Evolutionary conservation across 2,113 vertebrate species (phyloP).

Genomic region (Hiodon alosoides): DNA sequence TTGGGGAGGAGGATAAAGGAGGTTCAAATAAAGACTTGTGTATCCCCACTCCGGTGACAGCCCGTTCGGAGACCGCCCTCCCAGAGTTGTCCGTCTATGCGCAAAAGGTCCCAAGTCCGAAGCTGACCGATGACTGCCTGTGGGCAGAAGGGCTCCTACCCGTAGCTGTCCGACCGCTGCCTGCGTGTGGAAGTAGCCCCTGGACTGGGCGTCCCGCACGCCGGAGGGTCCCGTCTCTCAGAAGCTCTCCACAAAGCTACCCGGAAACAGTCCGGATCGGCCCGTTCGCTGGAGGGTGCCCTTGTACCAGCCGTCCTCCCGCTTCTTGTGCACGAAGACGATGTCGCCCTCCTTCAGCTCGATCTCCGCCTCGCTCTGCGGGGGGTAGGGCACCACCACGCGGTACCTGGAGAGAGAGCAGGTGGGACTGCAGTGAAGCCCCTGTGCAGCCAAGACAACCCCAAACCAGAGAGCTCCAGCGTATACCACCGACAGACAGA

Average conservation of each 20-base stretch:
- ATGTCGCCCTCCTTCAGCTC: conserved; percentile 94
- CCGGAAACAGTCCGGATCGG: conserved; percentile 90
- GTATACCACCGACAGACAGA: no score
- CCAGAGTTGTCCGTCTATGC: no score
- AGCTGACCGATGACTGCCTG: background rate
- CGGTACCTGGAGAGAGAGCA: conserved; percentile 72
- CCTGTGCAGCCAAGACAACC: background rate
- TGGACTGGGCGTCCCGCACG: background rate
- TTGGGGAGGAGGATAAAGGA: background rate
- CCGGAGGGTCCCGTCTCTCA: conserved; percentile 51
- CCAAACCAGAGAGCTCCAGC: background rate
- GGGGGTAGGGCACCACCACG: conserved; percentile 89
- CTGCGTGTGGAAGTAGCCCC: background rate
- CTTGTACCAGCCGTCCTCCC: conserved; percentile 97
- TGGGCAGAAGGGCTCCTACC: background rate
- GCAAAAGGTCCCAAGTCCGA: no score
- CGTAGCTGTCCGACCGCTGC: no score
- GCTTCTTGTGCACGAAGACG: conserved; percentile 95
- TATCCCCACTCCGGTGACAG: no score
- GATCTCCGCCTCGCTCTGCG: conserved; percentile 95
- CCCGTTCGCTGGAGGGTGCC: conserved; percentile 93
- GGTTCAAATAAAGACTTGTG: no score
- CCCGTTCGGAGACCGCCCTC: no score
- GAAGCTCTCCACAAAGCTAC: conserved; percentile 97
- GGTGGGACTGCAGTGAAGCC: background rate